Evolutionary conservation across 2,797 vertebrate genomes (phyloP).

Genomic region (Sebastes vulpes): DNA sequence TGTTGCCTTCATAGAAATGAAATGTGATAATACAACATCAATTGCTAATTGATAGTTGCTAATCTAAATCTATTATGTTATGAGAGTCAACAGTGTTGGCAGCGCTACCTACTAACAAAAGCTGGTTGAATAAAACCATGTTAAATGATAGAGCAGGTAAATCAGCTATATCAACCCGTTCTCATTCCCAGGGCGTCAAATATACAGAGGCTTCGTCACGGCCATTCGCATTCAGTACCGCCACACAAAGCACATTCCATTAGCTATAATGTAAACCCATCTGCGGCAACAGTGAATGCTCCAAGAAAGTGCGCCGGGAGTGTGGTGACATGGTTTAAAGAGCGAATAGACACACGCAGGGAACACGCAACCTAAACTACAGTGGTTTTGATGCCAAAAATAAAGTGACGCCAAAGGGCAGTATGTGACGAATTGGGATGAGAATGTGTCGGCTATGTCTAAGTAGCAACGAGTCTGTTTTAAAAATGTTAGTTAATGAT

Average conservation of each 20-base stretch:
- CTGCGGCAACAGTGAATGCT: fast-evolving
- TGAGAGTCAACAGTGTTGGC: not conserved
- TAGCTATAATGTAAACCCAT: not conserved
- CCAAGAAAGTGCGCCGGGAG: not conserved
- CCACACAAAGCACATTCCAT: not conserved
- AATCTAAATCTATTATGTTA: not conserved
- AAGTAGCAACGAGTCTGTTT: not conserved
- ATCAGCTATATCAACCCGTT: not conserved
- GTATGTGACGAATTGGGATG: too few relatives aligned
- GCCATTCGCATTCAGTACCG: too few relatives aligned
- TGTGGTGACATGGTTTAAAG: not conserved
- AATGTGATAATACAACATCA: not conserved
- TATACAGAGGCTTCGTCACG: too few relatives aligned
- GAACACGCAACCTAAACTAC: not conserved
- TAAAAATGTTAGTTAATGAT: not conserved
- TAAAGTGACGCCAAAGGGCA: too few relatives aligned
- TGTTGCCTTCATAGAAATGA: not conserved
- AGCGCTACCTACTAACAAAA: not conserved
- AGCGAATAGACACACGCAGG: not conserved
- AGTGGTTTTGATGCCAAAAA: not conserved
- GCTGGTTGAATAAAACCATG: not conserved
- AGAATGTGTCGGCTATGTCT: not conserved
- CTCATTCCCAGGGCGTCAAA: too few relatives aligned
- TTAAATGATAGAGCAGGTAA: not conserved
- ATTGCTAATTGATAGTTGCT: not conserved